Evolutionary conservation across 2,113 vertebrate species (phyloP), one percentile per base, ranked within the genome.

Genomic region (Pholis gunnellus): DNA sequence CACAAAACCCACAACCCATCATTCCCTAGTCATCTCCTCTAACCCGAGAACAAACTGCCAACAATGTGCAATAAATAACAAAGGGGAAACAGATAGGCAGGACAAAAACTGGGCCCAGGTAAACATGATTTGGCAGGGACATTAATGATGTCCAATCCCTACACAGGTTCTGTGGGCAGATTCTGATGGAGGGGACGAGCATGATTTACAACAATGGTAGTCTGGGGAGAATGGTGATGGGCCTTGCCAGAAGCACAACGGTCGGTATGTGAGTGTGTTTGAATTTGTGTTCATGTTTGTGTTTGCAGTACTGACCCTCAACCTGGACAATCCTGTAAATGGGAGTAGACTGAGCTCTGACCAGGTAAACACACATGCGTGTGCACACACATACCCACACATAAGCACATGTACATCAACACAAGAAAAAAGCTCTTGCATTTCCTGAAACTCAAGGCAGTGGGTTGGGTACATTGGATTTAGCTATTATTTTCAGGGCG

Each of bases 151-250:
- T 88, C 82, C 89, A 84, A 81, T 88, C 78, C 82, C 76, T 84
- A 90, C 80, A 89, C 89, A 87, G 84, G 84, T 83, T 89, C 73
- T 73, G 71, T 85, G 85, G 91, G 87, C 81, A 89, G 77, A 86
- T 88, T 82, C 69, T 89, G 87, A 82, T 87, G 87, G 76, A 87
- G 86, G 78, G 75, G 80, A 89, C 91, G 90, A 88, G 75, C 76
- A 75, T 94, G 92, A 95, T 95, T 94, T 92, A 95, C 85, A 80
- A 89, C 89, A 88, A 87, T 79, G 86, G 75, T 54, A 70, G 86
- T 81, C 88, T 72, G 50, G 66, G 72, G 88, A 91, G 89, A 88
- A 91, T 86, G 75, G 75, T 67, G 84, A 90, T 61, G 75, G 68
- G 86, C 67, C 71, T 87, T 65, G 90, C 90, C 90, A 89, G 86